Conservation (phyloP, 2,797 vertebrate species). For the Microtus obscurus region DNA sequence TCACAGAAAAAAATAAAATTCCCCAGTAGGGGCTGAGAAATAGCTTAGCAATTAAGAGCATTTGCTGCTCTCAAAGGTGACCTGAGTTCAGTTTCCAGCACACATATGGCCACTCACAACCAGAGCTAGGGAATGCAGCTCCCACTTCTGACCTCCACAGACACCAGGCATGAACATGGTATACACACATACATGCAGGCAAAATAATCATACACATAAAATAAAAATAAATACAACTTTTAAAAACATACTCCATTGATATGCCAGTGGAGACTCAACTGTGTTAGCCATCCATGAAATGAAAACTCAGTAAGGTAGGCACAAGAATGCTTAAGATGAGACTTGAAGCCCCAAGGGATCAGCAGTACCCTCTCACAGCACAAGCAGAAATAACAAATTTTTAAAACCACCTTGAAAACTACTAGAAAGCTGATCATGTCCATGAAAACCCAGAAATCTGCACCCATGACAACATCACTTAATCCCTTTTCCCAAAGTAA, state of each 20-base stretch:
- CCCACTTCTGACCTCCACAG: neutral
- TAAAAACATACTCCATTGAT: neutral
- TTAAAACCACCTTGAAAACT: neutral
- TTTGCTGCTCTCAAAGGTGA: neutral
- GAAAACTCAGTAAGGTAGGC: neutral
- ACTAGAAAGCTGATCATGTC: neutral
- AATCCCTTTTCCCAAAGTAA: neutral
- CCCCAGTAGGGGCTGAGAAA: neutral
- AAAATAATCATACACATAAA: neutral
- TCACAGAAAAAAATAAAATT: neutral
- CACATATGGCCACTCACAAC: neutral
- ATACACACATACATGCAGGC: neutral
- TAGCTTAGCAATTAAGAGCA: neutral
- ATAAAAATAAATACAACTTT: neutral
- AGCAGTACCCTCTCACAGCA: neutral
- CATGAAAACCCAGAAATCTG: neutral
- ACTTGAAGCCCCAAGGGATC: neutral
- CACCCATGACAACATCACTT: neutral
- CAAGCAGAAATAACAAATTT: neutral
- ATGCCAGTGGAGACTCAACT: neutral
- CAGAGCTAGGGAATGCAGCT: too few species aligned
- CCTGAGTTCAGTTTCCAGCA: neutral
- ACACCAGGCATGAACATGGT: neutral
- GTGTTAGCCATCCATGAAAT: neutral
- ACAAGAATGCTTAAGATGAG: slow-evolving; percentile 31